Percentiles rank a stretch among this genome's conserved stretches.
Evolutionary conservation across 2,113 vertebrate genomes (phyloP).

Genomic region (Bucco capensis): DNA sequence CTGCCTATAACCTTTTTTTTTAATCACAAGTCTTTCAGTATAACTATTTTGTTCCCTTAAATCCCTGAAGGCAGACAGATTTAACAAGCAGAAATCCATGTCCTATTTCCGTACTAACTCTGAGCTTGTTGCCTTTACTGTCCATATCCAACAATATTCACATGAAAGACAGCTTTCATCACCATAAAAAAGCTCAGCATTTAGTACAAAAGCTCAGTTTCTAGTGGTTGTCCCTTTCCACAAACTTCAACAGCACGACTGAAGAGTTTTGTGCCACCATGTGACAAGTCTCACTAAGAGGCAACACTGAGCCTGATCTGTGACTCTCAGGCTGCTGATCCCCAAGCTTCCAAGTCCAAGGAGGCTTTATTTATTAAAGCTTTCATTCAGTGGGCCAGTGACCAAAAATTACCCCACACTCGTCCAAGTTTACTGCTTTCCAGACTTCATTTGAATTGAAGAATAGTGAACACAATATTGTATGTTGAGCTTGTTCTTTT

Average conservation of each 20-base stretch:
- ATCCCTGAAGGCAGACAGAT: background rate
- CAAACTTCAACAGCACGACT: background rate
- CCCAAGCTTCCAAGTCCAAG: background rate
- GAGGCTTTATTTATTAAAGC: background rate
- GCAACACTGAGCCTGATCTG: background rate
- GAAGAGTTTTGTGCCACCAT: background rate
- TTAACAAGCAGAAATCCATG: background rate
- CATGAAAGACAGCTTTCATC: background rate
- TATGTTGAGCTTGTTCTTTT: background rate
- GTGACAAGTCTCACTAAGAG: background rate
- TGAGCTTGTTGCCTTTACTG: background rate
- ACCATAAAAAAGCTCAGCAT: background rate
- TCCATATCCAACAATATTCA: background rate
- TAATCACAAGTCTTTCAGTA: background rate
- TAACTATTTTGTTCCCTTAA: background rate
- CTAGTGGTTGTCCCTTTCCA: background rate
- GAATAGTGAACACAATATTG: background rate
- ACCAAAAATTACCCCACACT: background rate
- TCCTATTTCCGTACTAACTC: background rate
- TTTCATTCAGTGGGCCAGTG: background rate
- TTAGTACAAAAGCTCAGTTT: background rate
- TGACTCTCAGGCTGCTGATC: background rate
- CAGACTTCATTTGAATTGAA: background rate
- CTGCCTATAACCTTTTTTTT: constrained; percentile 19
- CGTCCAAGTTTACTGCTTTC: background rate